These are phyloP conservation scores for Spheniscus humboldti DNA, from an alignment of 2,797 vertebrate genomes.

Conservation along the genomic window DNA sequence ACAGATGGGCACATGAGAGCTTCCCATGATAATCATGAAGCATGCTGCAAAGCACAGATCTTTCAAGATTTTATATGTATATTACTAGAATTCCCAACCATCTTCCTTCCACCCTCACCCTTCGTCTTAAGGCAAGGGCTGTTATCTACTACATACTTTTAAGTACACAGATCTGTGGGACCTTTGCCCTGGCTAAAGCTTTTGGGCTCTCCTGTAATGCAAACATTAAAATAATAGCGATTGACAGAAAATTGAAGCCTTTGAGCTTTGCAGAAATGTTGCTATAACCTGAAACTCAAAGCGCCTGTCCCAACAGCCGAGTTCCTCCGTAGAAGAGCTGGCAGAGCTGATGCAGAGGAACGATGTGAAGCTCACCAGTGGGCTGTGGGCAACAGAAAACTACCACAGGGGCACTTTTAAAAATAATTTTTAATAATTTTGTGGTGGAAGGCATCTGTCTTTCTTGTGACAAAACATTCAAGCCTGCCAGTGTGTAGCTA, in stretches of 20 bases:
- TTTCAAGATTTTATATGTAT: background rate
- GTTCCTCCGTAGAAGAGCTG: background rate
- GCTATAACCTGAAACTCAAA: background rate
- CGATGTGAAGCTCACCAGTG: background rate
- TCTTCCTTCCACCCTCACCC: background rate
- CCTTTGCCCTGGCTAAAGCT: background rate
- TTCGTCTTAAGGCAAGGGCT: background rate
- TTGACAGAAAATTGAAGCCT: background rate
- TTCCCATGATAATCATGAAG: fast-evolving
- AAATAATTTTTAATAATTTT: background rate
- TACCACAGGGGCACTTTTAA: background rate
- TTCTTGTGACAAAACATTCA: background rate
- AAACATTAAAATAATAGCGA: background rate
- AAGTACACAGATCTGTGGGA: background rate
- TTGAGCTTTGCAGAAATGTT: background rate
- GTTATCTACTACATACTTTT: background rate
- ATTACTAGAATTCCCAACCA: background rate
- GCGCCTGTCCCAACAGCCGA: background rate
- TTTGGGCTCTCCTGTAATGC: background rate
- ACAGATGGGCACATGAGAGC: background rate
- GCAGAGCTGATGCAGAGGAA: background rate
- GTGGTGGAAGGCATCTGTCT: background rate
- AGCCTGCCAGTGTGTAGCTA: background rate
- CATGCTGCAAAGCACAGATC: background rate
- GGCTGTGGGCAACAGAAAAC: background rate